phyloP scores from a whole-genome alignment of 2,797 vertebrate genomes.

The Halcyon badia region DNA sequence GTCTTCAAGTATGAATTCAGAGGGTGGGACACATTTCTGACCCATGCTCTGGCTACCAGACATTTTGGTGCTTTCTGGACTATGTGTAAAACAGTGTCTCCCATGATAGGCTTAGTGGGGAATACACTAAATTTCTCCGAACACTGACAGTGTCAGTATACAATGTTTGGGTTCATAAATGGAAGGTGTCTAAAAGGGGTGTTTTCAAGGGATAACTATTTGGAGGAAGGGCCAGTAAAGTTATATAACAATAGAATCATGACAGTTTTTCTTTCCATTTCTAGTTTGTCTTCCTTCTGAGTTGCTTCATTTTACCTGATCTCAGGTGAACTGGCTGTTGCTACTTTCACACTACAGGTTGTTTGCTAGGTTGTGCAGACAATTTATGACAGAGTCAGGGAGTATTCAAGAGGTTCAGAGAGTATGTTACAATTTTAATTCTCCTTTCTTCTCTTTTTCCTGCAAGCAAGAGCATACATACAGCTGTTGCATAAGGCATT shows the following conservation, averaged over 20 bases:
- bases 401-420: background rate
- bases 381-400: background rate
- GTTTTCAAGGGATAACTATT: background rate
- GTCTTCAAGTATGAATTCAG: background rate
- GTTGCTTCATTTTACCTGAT: background rate
- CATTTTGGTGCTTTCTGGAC: background rate
- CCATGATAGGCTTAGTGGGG: background rate
- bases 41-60: background rate
- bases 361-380: background rate
- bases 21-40: conserved; percentile 28
- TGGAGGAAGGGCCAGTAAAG: background rate
- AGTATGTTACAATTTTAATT: background rate
- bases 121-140: background rate
- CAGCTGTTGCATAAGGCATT: conserved; percentile 48
- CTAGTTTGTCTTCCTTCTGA: background rate
- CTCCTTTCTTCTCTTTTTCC: conserved; percentile 27
- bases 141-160: background rate
- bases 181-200: background rate
- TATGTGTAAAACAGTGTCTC: background rate
- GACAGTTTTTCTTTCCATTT: background rate
- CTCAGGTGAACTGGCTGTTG: background rate
- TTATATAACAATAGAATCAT: background rate
- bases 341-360: background rate
- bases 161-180: background rate
- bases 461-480: background rate